Conservation (phyloP, 2,888 invertebrate genomes). For the Melieria picta region DNA sequence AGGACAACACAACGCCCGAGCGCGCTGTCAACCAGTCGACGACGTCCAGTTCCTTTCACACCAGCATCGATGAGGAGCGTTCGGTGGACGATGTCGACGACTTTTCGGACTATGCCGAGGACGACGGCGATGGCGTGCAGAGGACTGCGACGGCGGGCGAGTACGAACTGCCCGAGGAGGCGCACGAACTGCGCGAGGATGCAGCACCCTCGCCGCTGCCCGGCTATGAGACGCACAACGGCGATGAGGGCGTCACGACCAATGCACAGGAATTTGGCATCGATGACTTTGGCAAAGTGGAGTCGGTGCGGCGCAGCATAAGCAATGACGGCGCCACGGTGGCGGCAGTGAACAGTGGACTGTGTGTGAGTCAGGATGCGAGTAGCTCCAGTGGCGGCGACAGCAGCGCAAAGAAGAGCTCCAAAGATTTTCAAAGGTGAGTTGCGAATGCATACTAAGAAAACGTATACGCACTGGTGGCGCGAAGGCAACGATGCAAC, state of each 20-base stretch:
- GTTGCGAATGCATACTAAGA: constrained; percentile 13
- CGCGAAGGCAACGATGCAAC: too few relatives aligned
- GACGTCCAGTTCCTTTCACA: constrained; percentile 26
- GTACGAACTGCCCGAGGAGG: constrained; percentile 42
- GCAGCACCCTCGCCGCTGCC: constrained; percentile 38
- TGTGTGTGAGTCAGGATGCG: neutral
- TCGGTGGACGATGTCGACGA: constrained; percentile 64
- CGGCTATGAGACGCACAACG: constrained; percentile 12
- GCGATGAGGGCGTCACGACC: constrained; percentile 36
- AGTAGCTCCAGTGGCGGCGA: neutral
- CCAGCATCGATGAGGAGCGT: constrained; percentile 58
- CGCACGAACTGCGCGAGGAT: constrained; percentile 50
- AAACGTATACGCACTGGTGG: too few relatives aligned
- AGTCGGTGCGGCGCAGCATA: constrained; percentile 42
- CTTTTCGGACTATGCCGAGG: constrained; percentile 48
- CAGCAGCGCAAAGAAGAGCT: constrained; percentile 24
- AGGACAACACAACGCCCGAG: neutral
- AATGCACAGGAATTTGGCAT: constrained; percentile 18
- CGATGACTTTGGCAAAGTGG: constrained; percentile 40
- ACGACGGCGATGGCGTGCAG: constrained; percentile 23
- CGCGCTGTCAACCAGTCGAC: constrained; percentile 19
- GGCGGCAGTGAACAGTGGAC: constrained; percentile 31
- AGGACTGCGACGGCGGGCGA: constrained; percentile 10
- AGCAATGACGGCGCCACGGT: constrained; percentile 43
- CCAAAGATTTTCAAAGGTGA: constrained; percentile 58